These are phyloP conservation scores for Philypnodon macrostomus DNA, from an alignment of 2,797 vertebrate genomes.

Conservation along the genomic window DNA sequence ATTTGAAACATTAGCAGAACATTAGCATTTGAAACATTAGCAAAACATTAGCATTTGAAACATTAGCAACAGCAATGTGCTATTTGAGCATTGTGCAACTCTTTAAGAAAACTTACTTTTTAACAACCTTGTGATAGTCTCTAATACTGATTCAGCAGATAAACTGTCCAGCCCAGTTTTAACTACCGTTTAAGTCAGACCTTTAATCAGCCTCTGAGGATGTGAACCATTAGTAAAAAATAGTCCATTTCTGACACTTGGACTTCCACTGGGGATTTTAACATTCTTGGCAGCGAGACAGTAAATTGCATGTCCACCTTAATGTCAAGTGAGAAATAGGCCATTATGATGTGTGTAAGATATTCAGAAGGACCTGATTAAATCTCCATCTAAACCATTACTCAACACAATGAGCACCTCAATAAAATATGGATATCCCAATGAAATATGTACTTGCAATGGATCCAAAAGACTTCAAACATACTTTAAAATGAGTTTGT, in stretches of 20 bases:
- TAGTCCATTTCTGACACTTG: conserved; percentile 8
- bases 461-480: conserved; percentile 25
- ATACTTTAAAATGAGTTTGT: conserved; percentile 17
- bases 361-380: conserved; percentile 69
- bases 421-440: conserved; percentile 68
- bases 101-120: no score
- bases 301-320: conserved; percentile 39
- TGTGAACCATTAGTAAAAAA: conserved; percentile 17
- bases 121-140: no score
- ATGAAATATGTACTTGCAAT: conserved; percentile 64
- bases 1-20: no score
- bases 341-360: conserved; percentile 57
- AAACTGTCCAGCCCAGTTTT: no score
- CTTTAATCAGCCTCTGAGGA: background rate
- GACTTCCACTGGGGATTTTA: conserved; percentile 12
- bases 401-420: conserved; percentile 70
- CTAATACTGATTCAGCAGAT: no score
- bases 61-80: no score
- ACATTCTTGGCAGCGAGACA: conserved; percentile 17
- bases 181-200: background rate
- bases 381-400: conserved; percentile 60
- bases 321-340: conserved; percentile 63
- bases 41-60: no score
- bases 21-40: no score
- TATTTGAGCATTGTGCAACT: no score